Evolutionary conservation across 1,140 invertebrate species (phyloP), one percentile per base, ranked within the genome.

Genomic region (Leptonema lineaticorne): DNA sequence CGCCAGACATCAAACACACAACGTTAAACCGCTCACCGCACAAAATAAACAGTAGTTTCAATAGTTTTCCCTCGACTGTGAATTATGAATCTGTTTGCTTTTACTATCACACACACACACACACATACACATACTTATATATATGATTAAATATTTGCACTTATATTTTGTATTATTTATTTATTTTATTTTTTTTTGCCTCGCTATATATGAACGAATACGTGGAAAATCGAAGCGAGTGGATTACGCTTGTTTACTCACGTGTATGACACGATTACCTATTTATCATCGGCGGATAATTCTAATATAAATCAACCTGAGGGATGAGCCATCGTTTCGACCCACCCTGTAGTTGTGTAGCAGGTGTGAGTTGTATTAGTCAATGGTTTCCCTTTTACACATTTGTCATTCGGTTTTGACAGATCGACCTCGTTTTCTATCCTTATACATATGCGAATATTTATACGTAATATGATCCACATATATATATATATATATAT

Each of bases 321-420:
- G 9, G 9, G 37, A 33, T 41, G 2, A 16, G 37, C n/a, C 11
- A 16, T 41, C 11, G 37, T 41, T 41, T 41, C 16, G 16, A n/a
- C n/a, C n/a, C n/a, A n/a, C n/a, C n/a, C n/a, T n/a, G 30, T 62
- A 41, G 16, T 6, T 30, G 29, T 9, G 50, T 41, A 45, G 20
- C 62, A 50, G 45, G 62, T 64, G 62, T 64, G 62, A 33, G 62
- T 22, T 64, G 62, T 27, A 64, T 64, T 64, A 50, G 62, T 64
- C 62, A 64, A 64, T 64, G 62, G 62, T 50, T 50, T 64, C 27
- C 62, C 45, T 27, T 14, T 50, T 50, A 33, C 37, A 50, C 62
- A 64, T 64, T 64, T 64, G 62, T 64, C 62, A 64, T 37, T 37
- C 62, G 27, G n/a, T 64, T n/a, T 64, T 64, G 62, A 64, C 62